A percentile compares a stretch with the other conserved stretches of the same genome.
These are phyloP conservation scores for Gastracanthus pulcherrimus DNA, from an alignment of 2,888 invertebrate species.

Conservation along the genomic window DNA sequence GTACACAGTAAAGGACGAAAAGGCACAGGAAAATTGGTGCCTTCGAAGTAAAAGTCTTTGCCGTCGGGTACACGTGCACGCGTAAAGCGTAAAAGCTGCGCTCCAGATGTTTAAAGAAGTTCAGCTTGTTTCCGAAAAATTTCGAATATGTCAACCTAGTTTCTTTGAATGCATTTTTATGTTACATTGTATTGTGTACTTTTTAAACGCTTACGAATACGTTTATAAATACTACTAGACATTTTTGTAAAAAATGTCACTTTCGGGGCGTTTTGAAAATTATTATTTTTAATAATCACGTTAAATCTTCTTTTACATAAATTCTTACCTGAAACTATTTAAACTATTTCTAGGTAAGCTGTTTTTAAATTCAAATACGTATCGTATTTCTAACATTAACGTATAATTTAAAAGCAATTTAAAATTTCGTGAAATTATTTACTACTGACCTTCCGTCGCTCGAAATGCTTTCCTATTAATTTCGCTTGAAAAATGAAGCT, in stretches of 20 bases:
- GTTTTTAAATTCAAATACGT: too few relatives aligned
- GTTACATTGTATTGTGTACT: neutral
- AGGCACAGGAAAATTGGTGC: conserved; percentile 2
- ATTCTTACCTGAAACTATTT: too few relatives aligned
- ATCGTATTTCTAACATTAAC: neutral
- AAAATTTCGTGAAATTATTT: neutral
- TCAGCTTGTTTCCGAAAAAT: neutral
- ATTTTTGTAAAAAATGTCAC: too few relatives aligned
- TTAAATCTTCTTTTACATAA: too few relatives aligned
- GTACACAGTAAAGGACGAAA: neutral
- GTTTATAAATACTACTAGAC: too few relatives aligned
- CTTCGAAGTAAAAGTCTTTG: conserved; percentile 1
- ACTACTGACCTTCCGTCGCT: neutral
- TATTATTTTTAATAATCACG: too few relatives aligned
- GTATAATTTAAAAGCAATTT: neutral
- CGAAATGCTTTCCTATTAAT: neutral
- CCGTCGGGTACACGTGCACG: neutral
- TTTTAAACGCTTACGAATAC: too few relatives aligned
- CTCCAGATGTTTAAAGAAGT: neutral
- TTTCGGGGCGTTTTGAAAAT: too few relatives aligned
- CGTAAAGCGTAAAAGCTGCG: neutral
- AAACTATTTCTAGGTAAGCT: too few relatives aligned
- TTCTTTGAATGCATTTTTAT: neutral
- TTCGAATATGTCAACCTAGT: neutral
- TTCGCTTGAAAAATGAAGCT: neutral